Percentiles rank a stretch among this genome's conserved stretches.
Evolutionary conservation across 53 echinoderm and acorn worm species (phyloP).

Genomic region (Zoroaster sp.): DNA sequence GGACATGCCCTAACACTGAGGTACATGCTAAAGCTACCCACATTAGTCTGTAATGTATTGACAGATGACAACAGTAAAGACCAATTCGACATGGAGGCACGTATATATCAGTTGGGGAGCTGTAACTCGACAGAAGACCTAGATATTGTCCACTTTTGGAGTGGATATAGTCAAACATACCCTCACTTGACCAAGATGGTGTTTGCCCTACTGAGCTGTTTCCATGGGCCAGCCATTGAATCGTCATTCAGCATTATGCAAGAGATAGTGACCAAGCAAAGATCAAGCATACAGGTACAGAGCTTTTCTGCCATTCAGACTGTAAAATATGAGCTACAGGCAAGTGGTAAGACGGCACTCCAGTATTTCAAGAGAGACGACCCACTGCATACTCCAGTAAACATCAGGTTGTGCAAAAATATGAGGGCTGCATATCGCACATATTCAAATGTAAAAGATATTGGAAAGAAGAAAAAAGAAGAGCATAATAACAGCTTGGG

Average conservation of each 20-base stretch:
- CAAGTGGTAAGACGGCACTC: conserved; percentile 39
- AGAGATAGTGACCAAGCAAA: conserved; percentile 22
- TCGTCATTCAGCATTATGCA: conserved; percentile 66
- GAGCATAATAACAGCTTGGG: neutral
- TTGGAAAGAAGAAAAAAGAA: neutral
- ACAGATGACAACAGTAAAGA: conserved; percentile 12
- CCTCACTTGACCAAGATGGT: conserved; percentile 54
- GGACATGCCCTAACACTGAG: conserved; percentile 59
- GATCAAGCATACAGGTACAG: conserved; percentile 20
- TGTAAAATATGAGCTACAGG: conserved; percentile 49
- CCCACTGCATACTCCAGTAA: conserved; percentile 3
- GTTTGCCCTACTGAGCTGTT: conserved; percentile 52
- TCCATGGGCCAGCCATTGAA: conserved; percentile 59
- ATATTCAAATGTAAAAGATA: neutral
- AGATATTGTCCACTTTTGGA: conserved; percentile 46
- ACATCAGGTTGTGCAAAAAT: conserved; percentile 11
- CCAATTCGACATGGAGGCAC: conserved; percentile 43
- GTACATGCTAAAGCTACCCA: conserved; percentile 41
- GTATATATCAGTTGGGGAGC: conserved; percentile 3
- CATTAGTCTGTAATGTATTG: conserved; percentile 51
- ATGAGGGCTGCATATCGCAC: conserved; percentile 29
- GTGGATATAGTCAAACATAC: neutral
- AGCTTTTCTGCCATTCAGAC: conserved; percentile 68
- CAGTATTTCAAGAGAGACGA: conserved; percentile 52
- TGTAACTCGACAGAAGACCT: neutral